Conservation (phyloP, 2,888 invertebrate species). For the Erannis defoliaria region DNA sequence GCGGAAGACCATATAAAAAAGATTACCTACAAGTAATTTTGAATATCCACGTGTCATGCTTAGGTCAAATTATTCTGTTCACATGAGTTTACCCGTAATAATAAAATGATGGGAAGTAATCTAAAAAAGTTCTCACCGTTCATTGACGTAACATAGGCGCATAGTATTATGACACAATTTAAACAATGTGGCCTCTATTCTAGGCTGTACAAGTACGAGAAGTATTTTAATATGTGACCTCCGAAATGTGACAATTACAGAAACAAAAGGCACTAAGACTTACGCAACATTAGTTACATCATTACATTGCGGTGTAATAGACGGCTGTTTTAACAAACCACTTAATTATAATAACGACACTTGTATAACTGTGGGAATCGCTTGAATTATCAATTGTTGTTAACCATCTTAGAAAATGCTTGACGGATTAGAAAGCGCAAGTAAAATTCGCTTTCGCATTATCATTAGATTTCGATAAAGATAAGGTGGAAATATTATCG, state of each 20-base stretch:
- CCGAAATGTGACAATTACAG: slow-evolving; percentile 36
- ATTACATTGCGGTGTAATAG: slow-evolving; percentile 44
- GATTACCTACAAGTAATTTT: slow-evolving; percentile 2
- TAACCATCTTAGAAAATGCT: slow-evolving; percentile 43
- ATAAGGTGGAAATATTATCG: neutral
- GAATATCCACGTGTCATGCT: no score
- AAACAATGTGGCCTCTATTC: slow-evolving; percentile 10
- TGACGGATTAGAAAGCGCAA: slow-evolving; percentile 54
- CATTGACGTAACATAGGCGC: slow-evolving; percentile 5
- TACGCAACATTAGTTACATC: slow-evolving; percentile 36
- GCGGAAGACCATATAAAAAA: no score
- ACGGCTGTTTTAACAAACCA: slow-evolving; percentile 41
- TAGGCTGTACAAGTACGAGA: neutral
- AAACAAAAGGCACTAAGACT: slow-evolving; percentile 38
- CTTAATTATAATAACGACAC: slow-evolving; percentile 41
- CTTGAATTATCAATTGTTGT: slow-evolving; percentile 49
- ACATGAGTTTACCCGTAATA: neutral
- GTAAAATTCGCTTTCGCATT: slow-evolving; percentile 47
- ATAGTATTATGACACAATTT: slow-evolving; percentile 16
- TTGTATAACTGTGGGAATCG: slow-evolving; percentile 52
- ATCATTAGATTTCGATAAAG: neutral
- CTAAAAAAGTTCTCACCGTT: slow-evolving; percentile 11
- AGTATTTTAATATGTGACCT: slow-evolving; percentile 32
- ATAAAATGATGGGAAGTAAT: neutral
- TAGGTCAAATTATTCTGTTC: no score